Percentiles rank a stretch among this genome's conserved stretches.
These are phyloP conservation scores for Drosophila ironensis DNA, from an alignment of 1,140 invertebrate genomes.

Conservation along the genomic window DNA sequence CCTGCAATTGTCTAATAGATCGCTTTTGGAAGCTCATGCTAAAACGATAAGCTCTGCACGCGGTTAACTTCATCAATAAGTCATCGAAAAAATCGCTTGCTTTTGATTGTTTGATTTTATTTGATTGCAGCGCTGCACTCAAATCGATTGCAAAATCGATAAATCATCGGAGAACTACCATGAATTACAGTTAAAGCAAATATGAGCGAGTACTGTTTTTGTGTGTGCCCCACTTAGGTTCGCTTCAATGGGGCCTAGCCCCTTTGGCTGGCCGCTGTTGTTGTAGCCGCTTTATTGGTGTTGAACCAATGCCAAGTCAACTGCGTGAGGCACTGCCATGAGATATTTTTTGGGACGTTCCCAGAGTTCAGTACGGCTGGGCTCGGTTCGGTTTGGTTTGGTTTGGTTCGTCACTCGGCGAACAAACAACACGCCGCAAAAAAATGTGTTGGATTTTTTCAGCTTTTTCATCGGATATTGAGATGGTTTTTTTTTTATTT, in stretches of 20 bases:
- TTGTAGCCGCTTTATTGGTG: conserved; percentile 33
- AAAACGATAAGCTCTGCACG: not conserved
- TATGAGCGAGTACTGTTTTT: not conserved
- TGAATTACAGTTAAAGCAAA: conserved; percentile 31
- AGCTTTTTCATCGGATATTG: conserved; percentile 29
- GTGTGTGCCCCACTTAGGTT: conserved; percentile 56
- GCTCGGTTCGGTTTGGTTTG: conserved; percentile 4
- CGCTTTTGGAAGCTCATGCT: not conserved
- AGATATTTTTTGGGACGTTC: conserved; percentile 60
- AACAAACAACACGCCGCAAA: conserved; percentile 52
- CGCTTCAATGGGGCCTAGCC: conserved; percentile 50
- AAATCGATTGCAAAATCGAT: conserved; percentile 35
- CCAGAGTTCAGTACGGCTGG: conserved; percentile 36
- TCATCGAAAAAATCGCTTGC: conserved; percentile 6
- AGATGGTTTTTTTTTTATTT: conserved; percentile 5
- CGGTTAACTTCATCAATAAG: conserved; percentile 1
- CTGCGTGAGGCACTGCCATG: conserved; percentile 48
- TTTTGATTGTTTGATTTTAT: conserved; percentile 18
- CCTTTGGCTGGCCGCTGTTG: conserved; percentile 11
- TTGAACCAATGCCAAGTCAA: conserved; percentile 70
- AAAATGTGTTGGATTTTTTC: conserved; percentile 24
- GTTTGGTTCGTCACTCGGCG: conserved; percentile 62
- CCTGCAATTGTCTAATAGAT: no score
- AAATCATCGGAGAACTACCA: conserved; percentile 31
- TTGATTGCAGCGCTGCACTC: conserved; percentile 29